These are phyloP conservation scores for Ceramica pisi DNA, from an alignment of 2,888 invertebrate species.

Conservation along the genomic window DNA sequence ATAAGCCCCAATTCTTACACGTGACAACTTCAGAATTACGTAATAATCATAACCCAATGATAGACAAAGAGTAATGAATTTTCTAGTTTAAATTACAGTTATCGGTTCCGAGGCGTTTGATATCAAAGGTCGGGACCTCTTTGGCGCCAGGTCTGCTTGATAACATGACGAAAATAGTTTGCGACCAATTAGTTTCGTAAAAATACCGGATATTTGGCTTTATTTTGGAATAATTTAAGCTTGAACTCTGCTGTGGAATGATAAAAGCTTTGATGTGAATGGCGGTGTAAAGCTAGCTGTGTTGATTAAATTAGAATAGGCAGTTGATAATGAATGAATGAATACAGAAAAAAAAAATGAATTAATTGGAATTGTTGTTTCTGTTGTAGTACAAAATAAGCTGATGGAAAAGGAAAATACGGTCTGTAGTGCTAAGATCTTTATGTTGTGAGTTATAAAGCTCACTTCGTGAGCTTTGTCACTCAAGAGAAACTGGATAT, in stretches of 20 bases:
- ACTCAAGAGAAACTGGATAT: too few relatives aligned
- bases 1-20: conserved; percentile 5
- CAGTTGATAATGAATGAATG: conserved; percentile 24
- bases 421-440: too few relatives aligned
- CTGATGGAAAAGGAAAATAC: neutral
- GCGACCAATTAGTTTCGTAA: conserved; percentile 65
- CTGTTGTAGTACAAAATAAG: neutral
- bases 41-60: conserved; percentile 52
- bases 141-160: conserved; percentile 75
- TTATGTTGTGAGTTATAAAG: too few relatives aligned
- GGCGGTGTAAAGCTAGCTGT: neutral
- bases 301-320: conserved; percentile 35
- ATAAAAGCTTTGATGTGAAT: conserved; percentile 51
- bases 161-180: conserved; percentile 63
- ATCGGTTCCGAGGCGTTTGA: conserved; percentile 70
- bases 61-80: conserved; percentile 62
- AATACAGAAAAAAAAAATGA: conserved; percentile 16
- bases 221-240: conserved; percentile 57
- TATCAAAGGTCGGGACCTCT: conserved; percentile 71
- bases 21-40: conserved; percentile 47
- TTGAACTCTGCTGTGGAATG: conserved; percentile 32
- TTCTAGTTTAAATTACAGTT: conserved; percentile 66
- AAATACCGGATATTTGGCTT: conserved; percentile 67
- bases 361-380: neutral
- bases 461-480: too few relatives aligned